Percentiles rank a stretch among this genome's conserved stretches.
Conservation (phyloP, 1,140 invertebrate genomes). For the Diabrotica undecimpunctata region DNA sequence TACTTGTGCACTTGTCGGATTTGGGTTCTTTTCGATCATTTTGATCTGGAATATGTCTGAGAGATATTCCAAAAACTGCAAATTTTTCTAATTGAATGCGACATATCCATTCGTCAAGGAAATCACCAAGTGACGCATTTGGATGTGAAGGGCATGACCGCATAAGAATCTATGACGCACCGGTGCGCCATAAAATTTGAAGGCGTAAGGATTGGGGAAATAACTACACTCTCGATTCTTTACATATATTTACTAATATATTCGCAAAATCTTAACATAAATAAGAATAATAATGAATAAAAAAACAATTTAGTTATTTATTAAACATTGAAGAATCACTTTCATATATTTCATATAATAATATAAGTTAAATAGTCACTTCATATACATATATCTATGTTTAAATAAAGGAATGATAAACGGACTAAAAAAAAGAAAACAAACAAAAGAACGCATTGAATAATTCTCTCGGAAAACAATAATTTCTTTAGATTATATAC, state of each 20-base stretch:
- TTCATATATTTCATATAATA: background rate
- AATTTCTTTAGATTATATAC: conserved; percentile 8
- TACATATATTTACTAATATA: conserved; percentile 3
- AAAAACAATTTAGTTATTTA: background rate
- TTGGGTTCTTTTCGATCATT: too few relatives aligned
- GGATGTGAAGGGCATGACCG: too few relatives aligned
- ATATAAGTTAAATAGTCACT: conserved; percentile 6
- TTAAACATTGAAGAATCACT: background rate
- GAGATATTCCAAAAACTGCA: too few relatives aligned
- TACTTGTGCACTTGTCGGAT: too few relatives aligned
- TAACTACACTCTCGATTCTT: background rate
- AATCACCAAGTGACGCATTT: too few relatives aligned
- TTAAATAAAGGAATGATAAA: conserved; percentile 13
- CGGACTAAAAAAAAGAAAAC: background rate
- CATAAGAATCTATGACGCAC: too few relatives aligned
- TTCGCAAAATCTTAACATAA: conserved; percentile 2
- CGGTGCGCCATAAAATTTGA: too few relatives aligned
- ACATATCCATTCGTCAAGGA: too few relatives aligned
- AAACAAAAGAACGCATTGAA: background rate
- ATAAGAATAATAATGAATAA: background rate
- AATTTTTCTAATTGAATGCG: too few relatives aligned
- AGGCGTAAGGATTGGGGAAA: too few relatives aligned
- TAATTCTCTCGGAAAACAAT: background rate
- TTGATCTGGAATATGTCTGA: too few relatives aligned
- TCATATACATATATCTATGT: conserved; percentile 9